Percentiles rank a stretch among this genome's conserved stretches.
Conservation (phyloP, 2,113 vertebrate species). For the Pithys albifrons region DNA sequence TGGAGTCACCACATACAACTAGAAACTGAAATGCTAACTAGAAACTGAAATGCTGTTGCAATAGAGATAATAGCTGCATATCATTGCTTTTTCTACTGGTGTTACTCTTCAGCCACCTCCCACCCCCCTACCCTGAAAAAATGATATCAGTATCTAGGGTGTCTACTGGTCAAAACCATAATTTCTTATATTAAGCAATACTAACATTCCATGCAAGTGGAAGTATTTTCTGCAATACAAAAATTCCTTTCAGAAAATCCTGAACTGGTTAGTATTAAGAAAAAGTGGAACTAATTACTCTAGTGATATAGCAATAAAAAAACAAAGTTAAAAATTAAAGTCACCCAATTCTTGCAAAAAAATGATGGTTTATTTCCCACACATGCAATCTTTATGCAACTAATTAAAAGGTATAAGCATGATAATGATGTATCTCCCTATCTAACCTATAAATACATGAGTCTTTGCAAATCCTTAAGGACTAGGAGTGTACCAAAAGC, state of each 20-base stretch:
- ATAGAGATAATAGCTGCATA: not conserved
- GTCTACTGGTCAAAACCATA: not conserved
- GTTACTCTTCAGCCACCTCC: not conserved
- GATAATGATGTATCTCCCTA: not conserved
- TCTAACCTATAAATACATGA: not conserved
- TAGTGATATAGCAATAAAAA: not conserved
- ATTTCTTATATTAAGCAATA: constrained; percentile 8
- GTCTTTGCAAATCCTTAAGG: not conserved
- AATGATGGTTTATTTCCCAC: not conserved
- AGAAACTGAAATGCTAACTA: not conserved
- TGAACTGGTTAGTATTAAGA: not conserved
- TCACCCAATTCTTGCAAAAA: not conserved
- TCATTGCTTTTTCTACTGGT: not conserved
- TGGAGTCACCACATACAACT: not conserved
- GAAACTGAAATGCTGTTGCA: not conserved
- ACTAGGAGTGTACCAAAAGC: not conserved
- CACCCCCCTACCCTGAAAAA: rapidly evolving
- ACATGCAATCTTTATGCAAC: not conserved
- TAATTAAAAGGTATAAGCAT: not conserved
- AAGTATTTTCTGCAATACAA: constrained; percentile 33
- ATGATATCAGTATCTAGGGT: not conserved
- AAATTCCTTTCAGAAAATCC: constrained; percentile 22
- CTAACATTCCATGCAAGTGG: not conserved
- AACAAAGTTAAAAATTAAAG: not conserved
- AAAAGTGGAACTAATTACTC: constrained; percentile 34